phyloP scores from a whole-genome alignment of 2,797 vertebrate species.

The Enteromius radiatus region DNA sequence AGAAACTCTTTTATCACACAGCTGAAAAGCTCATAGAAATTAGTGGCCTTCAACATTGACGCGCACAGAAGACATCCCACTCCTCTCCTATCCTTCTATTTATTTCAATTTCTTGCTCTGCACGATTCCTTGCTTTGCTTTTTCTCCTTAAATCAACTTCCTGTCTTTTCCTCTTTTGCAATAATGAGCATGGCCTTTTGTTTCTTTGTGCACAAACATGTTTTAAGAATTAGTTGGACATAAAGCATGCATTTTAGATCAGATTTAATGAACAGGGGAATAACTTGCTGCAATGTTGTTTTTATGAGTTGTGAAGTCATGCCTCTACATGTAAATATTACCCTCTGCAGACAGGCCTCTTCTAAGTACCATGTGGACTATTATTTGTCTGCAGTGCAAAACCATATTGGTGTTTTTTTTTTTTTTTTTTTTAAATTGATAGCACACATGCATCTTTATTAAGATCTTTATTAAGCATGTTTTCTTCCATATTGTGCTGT shows the following conservation, averaged over 20 bases:
- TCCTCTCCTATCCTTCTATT: constrained; percentile 14
- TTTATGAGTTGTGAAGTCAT: neutral
- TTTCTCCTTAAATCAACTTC: neutral
- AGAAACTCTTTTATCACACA: constrained; percentile 46
- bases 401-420: neutral
- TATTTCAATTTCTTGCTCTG: constrained; percentile 1
- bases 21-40: constrained; percentile 61
- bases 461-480: neutral
- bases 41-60: constrained; percentile 57
- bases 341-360: neutral
- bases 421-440: neutral
- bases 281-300: neutral
- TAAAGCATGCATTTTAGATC: constrained; percentile 16
- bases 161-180: constrained; percentile 20
- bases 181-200: neutral
- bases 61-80: constrained; percentile 40
- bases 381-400: constrained; percentile 21
- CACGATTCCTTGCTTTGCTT: neutral
- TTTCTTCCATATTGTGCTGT: neutral
- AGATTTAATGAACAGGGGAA: neutral
- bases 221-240: constrained; percentile 53
- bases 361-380: neutral
- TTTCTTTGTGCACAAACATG: constrained; percentile 7
- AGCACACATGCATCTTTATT: constrained; percentile 35
- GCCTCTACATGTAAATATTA: constrained; percentile 21